Conservation (phyloP, 30 jellyfish, hydroid and myxozoan genomes). For the Cassiopea andromeda region DNA sequence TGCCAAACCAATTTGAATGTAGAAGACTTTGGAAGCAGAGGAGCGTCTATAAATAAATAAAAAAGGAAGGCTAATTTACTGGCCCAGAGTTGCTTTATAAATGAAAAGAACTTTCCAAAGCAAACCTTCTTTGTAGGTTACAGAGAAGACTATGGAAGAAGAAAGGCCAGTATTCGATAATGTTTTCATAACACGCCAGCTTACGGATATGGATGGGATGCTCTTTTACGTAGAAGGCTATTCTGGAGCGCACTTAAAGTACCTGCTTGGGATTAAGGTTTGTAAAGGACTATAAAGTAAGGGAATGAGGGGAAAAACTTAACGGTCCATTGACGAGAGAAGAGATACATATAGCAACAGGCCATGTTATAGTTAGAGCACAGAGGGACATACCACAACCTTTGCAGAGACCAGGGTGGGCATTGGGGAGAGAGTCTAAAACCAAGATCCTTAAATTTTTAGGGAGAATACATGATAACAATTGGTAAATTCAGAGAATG, state of each 20-base stretch:
- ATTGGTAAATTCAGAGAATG: background rate
- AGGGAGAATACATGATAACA: background rate
- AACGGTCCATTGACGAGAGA: background rate
- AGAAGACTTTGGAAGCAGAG: background rate
- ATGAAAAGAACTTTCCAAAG: background rate
- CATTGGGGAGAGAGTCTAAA: background rate
- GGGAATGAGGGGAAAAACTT: background rate
- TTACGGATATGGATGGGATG: background rate
- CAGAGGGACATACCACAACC: background rate
- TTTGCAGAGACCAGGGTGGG: background rate
- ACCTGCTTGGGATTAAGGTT: background rate
- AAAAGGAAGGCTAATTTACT: background rate
- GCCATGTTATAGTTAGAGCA: background rate
- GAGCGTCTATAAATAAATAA: background rate
- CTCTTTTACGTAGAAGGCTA: background rate
- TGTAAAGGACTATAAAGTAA: background rate
- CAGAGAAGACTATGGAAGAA: background rate
- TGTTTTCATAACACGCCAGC: background rate
- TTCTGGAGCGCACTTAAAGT: background rate
- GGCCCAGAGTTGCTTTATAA: background rate
- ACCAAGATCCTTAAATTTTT: background rate
- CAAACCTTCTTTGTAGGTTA: background rate
- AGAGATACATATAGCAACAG: background rate
- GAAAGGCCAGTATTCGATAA: background rate
- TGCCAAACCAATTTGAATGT: background rate